phyloP scores from a whole-genome alignment of 2,797 vertebrate species.

The Phalloptychus januarius region DNA sequence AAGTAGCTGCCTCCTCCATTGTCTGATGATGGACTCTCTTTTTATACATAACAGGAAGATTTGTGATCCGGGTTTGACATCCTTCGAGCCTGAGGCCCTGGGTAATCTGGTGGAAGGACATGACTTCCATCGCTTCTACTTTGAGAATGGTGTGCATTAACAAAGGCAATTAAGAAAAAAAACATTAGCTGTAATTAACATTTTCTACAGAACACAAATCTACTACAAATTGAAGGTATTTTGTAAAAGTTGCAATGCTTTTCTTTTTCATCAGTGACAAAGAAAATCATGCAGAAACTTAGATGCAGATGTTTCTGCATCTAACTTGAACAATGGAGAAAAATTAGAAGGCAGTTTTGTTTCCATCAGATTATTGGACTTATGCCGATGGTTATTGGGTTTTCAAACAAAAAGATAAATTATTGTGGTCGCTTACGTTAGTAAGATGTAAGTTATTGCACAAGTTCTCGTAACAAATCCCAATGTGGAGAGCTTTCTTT shows the following conservation, averaged over 20 bases:
- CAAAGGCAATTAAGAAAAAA: not conserved
- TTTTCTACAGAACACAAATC: not conserved
- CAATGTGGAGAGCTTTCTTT: not conserved
- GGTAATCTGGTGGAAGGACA: conserved; percentile 96
- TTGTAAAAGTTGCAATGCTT: not conserved
- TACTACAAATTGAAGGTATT: not conserved
- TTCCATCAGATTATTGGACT: not conserved
- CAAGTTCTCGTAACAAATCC: not conserved
- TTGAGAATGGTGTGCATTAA: conserved; percentile 90
- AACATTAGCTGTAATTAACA: not conserved
- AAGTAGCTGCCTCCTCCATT: not conserved
- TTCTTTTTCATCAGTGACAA: not conserved
- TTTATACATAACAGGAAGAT: conserved; percentile 83
- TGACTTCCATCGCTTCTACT: conserved; percentile 97
- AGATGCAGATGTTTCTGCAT: too few relatives aligned
- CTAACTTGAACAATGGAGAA: not conserved
- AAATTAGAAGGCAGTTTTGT: not conserved
- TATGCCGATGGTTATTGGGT: not conserved
- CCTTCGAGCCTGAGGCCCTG: conserved; percentile 94
- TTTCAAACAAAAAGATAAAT: not conserved
- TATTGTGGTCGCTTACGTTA: not conserved
- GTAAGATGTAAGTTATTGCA: not conserved
- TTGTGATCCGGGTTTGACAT: conserved; percentile 93
- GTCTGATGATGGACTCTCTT: conserved; percentile 5
- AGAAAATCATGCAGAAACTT: too few relatives aligned